Evolutionary conservation across 2,888 invertebrate species (phyloP), one percentile per base, ranked within the genome.

Genomic region (Hypsopygia costalis): DNA sequence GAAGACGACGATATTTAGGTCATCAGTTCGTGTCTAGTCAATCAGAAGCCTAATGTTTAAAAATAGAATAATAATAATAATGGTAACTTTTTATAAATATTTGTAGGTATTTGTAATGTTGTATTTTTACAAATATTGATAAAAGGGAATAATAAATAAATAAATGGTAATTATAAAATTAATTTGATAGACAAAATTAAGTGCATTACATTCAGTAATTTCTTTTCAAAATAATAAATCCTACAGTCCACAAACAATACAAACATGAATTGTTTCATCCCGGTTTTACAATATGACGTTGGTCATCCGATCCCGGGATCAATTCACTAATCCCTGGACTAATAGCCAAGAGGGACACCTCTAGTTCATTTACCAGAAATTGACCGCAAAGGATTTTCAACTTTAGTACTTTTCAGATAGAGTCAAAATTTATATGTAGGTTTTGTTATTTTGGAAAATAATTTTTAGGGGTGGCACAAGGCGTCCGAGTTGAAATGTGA

Each of bases 221-320:
- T n/a, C n/a, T 16, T 16, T 16, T 16, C 2, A 16, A 16, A 2
- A 16, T 16, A 16, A 16, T 16, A 16, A 16, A 4, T 16, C 16
- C 16, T 16, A 4, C 16, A 16, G 16, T 16, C 16, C 43, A 35
- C 35, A 61, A 64, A 71, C 71, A 78, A 77, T 70, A 75, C 68
- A 73, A 76, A 75, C 71, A 75, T 70, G 72, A 80, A 80, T 78
- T 80, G 78, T 65, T 77, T 77, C 83, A 86, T 79, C 85, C 86
- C 55, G 69, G 74, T 77, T 81, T 82, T 28, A 36, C 33, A 82
- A 80, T 81, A 73, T 79, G 80, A 70, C 82, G 76, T 68, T 80
- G 87, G 87, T 87, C 87, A 87, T 76, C 79, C 71, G 67, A 81
- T 72, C 74, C 81, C 67, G 47, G 79, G 83, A 78, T 86, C 78